phyloP scores from a whole-genome alignment of 2,797 vertebrate species.

The Chlorospingus semifuscus region DNA sequence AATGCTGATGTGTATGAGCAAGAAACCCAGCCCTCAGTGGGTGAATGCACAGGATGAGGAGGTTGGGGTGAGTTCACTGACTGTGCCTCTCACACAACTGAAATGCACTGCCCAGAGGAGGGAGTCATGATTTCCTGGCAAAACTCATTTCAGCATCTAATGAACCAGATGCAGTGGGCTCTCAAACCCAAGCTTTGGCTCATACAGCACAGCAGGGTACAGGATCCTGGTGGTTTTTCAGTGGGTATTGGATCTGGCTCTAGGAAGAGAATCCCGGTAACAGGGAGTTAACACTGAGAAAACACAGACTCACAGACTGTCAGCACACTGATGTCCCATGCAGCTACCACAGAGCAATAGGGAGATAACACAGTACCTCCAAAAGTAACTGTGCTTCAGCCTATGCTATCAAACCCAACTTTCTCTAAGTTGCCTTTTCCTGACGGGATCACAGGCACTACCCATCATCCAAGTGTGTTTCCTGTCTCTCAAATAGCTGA shows the following conservation, averaged over 20 bases:
- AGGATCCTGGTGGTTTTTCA: background rate
- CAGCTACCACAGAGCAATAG: background rate
- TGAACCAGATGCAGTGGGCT: background rate
- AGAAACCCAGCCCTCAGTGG: background rate
- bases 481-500: background rate
- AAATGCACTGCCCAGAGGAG: background rate
- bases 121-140: background rate
- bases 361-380: background rate
- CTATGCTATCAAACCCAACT: background rate
- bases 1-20: background rate
- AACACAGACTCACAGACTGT: background rate
- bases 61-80: background rate
- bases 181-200: background rate
- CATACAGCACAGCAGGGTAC: background rate
- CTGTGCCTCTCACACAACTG: background rate
- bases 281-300: background rate
- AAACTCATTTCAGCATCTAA: constrained; percentile 24
- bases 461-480: background rate
- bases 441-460: background rate
- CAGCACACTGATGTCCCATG: background rate
- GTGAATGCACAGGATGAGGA: background rate
- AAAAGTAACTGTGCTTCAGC: background rate
- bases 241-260: background rate
- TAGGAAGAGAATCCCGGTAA: background rate
- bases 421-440: background rate